A percentile compares a stretch with the other conserved stretches of the same genome.
Conservation (phyloP, 2,888 invertebrate species). For the Hemicrepidius hirtus region DNA sequence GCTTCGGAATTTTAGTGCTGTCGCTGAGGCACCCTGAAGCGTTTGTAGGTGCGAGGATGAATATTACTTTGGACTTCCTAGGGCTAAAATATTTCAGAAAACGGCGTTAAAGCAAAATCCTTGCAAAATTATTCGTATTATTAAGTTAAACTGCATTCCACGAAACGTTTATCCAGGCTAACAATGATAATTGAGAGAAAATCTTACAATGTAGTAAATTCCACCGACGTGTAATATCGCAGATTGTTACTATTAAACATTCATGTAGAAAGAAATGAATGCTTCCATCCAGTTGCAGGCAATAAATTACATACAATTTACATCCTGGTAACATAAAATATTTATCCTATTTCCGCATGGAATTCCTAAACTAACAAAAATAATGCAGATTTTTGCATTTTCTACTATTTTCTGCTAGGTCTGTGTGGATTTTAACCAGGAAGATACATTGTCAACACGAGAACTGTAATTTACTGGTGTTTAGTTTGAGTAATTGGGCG, state of each 20-base stretch:
- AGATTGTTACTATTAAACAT: slow-evolving; percentile 21
- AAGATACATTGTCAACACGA: slow-evolving; percentile 45
- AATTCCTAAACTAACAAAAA: slow-evolving; percentile 32
- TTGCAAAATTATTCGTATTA: slow-evolving; percentile 34
- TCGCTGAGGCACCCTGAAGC: neutral
- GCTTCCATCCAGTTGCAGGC: slow-evolving; percentile 31
- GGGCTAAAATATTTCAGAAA: slow-evolving; percentile 36
- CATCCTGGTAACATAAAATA: slow-evolving; percentile 38
- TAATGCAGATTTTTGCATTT: slow-evolving; percentile 27
- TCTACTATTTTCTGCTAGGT: slow-evolving; percentile 26
- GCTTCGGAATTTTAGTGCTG: slow-evolving; percentile 3
- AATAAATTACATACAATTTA: slow-evolving; percentile 39
- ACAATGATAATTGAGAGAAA: slow-evolving; percentile 46
- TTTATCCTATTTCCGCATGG: slow-evolving; percentile 26
- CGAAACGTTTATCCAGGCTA: slow-evolving; percentile 39
- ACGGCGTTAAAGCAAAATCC: slow-evolving; percentile 6
- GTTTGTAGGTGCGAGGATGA: neutral
- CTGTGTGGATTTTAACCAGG: slow-evolving; percentile 8
- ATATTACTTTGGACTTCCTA: slow-evolving; percentile 20
- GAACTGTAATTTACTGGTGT: slow-evolving; percentile 47
- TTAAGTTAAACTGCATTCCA: slow-evolving; percentile 38
- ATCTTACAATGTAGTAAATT: slow-evolving; percentile 26
- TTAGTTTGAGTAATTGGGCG: slow-evolving; percentile 49
- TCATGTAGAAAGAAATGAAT: slow-evolving; percentile 27
- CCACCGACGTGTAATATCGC: slow-evolving; percentile 29